These are phyloP conservation scores for Zaprionus taronus DNA, from an alignment of 1,140 invertebrate species.

Conservation along the genomic window DNA sequence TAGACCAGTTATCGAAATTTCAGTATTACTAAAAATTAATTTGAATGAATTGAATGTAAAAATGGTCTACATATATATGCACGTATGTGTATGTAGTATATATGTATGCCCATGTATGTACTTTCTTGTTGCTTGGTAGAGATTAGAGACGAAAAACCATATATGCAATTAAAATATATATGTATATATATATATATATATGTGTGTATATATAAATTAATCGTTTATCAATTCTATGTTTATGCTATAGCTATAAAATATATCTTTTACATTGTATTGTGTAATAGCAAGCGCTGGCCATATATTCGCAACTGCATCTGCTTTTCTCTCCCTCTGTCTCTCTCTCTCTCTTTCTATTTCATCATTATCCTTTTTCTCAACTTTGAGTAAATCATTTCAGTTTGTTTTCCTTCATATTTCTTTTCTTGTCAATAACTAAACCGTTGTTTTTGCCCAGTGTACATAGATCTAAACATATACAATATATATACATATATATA, in stretches of 20 bases:
- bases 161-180: constrained; percentile 76
- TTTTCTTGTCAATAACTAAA: constrained; percentile 68
- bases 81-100: constrained; percentile 39
- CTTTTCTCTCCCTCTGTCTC: constrained; percentile 26
- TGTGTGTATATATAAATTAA: constrained; percentile 57
- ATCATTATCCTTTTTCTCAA: constrained; percentile 25
- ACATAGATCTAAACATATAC: constrained; percentile 41
- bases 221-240: constrained; percentile 77
- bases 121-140: constrained; percentile 60
- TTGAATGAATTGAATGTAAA: constrained; percentile 82
- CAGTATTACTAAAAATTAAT: constrained; percentile 81
- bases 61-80: constrained; percentile 73
- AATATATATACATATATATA: background rate
- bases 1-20: constrained; percentile 68
- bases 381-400: constrained; percentile 9
- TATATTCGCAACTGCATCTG: constrained; percentile 30
- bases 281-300: constrained; percentile 75
- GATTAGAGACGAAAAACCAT: constrained; percentile 73
- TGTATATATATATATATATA: constrained; percentile 37
- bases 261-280: constrained; percentile 79
- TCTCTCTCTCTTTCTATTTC: constrained; percentile 20
- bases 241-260: constrained; percentile 77
- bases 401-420: constrained; percentile 14
- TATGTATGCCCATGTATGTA: constrained; percentile 47
- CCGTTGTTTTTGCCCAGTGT: constrained; percentile 39